Evolutionary conservation across 2,113 vertebrate species (phyloP).

Genomic region (Ochotona curzoniae): DNA sequence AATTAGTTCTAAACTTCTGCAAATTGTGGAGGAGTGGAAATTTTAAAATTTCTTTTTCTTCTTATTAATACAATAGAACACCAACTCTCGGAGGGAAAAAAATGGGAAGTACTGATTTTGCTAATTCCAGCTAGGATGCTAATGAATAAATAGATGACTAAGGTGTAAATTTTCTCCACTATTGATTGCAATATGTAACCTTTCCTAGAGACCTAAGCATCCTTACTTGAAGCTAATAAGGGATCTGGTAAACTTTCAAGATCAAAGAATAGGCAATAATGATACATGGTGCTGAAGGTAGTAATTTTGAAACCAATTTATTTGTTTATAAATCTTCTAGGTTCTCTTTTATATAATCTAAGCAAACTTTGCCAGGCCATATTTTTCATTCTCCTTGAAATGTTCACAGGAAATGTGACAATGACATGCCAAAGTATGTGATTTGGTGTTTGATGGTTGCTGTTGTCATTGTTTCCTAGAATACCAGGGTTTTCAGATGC

Average conservation of each 20-base stretch:
- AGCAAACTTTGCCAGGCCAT: background rate
- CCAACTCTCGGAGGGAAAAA: no score
- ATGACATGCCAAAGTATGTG: background rate
- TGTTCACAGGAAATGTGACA: background rate
- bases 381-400: background rate
- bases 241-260: background rate
- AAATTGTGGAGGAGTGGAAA: background rate
- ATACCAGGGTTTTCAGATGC: background rate
- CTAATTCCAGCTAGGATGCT: background rate
- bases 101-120: background rate
- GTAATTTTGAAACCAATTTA: background rate
- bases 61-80: background rate
- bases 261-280: background rate
- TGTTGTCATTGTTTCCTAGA: background rate
- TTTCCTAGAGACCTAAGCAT: background rate
- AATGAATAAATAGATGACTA: background rate
- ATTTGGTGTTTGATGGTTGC: background rate
- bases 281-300: background rate
- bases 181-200: background rate
- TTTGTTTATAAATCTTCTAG: background rate
- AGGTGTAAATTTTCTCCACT: background rate
- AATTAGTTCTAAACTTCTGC: background rate
- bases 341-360: background rate
- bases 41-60: background rate
- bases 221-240: background rate